Evolutionary conservation across 2,888 invertebrate species (phyloP).

Genomic region (Hydriomena furcata): DNA sequence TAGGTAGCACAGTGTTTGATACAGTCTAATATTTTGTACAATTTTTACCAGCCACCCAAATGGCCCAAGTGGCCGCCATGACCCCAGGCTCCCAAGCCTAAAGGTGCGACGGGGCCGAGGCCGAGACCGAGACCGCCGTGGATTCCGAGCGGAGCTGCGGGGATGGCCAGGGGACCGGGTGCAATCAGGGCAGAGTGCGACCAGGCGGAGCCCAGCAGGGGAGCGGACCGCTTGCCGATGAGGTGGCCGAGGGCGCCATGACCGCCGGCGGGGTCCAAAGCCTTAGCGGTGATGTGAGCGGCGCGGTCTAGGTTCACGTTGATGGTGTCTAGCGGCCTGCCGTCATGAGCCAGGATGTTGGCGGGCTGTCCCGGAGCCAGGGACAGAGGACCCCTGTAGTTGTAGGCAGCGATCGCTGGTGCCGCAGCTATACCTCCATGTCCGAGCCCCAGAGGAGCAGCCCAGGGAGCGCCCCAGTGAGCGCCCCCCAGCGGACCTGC

Average conservation of each 20-base stretch:
- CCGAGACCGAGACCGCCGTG: conserved; percentile 27
- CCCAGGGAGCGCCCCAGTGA: conserved; percentile 28
- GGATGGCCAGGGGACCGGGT: conserved; percentile 45
- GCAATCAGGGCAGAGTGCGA: conserved; percentile 51
- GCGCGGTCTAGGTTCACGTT: conserved; percentile 76
- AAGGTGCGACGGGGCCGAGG: conserved; percentile 42
- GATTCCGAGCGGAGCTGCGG: conserved; percentile 43
- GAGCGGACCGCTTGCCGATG: conserved; percentile 68
- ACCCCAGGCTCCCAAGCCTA: conserved; percentile 44
- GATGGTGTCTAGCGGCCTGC: conserved; percentile 75
- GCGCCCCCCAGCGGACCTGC: conserved; percentile 43
- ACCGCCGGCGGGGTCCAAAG: conserved; percentile 55
- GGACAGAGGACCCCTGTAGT: conserved; percentile 74
- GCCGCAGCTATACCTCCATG: conserved; percentile 46
- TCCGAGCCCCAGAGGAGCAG: conserved; percentile 43
- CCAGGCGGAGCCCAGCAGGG: conserved; percentile 53
- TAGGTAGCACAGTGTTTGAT: conserved; percentile 45
- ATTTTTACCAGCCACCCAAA: conserved; percentile 54
- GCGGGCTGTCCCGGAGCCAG: conserved; percentile 61
- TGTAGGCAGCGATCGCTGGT: conserved; percentile 59
- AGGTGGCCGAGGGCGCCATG: conserved; percentile 45
- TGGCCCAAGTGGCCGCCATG: conserved; percentile 43
- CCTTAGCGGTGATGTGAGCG: conserved; percentile 67
- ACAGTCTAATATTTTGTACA: conserved; percentile 40
- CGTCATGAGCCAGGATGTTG: conserved; percentile 70